These are phyloP conservation scores for Tinea semifulvella DNA, from an alignment of 2,888 invertebrate species.

Conservation along the genomic window DNA sequence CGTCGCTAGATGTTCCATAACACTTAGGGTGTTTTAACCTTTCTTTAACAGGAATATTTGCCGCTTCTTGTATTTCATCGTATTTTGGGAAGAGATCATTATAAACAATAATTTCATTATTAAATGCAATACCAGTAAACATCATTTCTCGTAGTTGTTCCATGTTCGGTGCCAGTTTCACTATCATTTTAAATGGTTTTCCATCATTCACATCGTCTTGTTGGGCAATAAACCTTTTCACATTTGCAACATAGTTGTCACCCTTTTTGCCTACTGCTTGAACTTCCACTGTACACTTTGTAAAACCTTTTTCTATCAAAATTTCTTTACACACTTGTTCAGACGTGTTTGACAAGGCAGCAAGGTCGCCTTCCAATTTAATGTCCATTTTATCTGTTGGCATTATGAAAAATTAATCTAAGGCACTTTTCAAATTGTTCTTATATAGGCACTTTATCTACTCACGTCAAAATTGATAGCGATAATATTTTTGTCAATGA, in stretches of 20 bases:
- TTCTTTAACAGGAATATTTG: constrained; percentile 27
- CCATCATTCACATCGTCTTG: constrained; percentile 16
- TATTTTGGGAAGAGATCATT: constrained; percentile 29
- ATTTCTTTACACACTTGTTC: constrained; percentile 2
- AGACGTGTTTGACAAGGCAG: not conserved
- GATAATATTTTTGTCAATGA: not conserved
- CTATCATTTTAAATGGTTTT: constrained; percentile 29
- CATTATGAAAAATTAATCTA: no score
- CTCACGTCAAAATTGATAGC: no score
- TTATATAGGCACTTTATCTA: not conserved
- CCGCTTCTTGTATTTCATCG: constrained; percentile 27
- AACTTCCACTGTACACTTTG: constrained; percentile 17
- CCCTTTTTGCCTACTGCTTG: constrained; percentile 20
- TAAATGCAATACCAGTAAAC: constrained; percentile 23
- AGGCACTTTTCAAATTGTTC: not conserved
- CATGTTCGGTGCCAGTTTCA: constrained; percentile 30
- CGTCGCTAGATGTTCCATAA: constrained; percentile 27
- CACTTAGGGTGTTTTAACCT: constrained; percentile 28
- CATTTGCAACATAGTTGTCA: constrained; percentile 21
- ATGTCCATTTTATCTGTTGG: constrained; percentile 11
- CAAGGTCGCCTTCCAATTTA: not conserved
- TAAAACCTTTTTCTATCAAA: constrained; percentile 16
- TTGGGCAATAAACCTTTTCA: constrained; percentile 18
- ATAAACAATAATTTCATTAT: constrained; percentile 32
- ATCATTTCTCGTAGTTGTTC: constrained; percentile 22